A percentile compares a stretch with the other conserved stretches of the same genome.
phyloP scores from a whole-genome alignment of 1,140 invertebrate species.

The Parapsyche elsis region DNA sequence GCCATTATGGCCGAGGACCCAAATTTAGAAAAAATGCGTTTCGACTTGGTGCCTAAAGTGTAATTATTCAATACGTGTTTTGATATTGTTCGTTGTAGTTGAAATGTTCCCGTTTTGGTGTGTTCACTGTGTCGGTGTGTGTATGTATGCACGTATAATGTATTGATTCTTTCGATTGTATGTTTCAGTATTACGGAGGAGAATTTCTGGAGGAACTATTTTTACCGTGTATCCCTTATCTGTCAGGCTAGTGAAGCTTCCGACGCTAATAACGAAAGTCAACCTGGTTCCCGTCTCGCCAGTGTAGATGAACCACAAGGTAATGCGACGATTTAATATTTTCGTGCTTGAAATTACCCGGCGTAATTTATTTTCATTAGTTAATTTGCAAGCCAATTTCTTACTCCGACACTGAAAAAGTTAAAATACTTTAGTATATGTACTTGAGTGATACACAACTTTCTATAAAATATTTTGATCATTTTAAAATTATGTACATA shows the following conservation, averaged over 20 bases:
- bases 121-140: too few relatives aligned
- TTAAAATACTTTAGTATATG: too few relatives aligned
- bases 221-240: constrained; percentile 97
- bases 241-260: constrained; percentile 91
- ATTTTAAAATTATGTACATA: too few relatives aligned
- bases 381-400: neutral
- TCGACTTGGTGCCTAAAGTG: constrained; percentile 98
- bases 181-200: constrained; percentile 92
- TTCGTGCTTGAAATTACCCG: neutral
- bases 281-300: constrained; percentile 52
- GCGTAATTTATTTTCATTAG: neutral
- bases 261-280: constrained; percentile 60
- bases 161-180: neutral
- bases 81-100: neutral
- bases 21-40: constrained; percentile 97
- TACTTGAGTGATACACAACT: too few relatives aligned
- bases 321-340: constrained; percentile 15
- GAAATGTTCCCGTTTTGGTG: neutral
- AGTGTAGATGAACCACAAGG: constrained; percentile 56
- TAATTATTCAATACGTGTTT: constrained; percentile 60
- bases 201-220: constrained; percentile 99
- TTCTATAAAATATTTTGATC: too few relatives aligned
- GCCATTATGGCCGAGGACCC: constrained; percentile 95
- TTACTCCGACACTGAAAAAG: too few relatives aligned
- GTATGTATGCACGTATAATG: neutral